phyloP scores from a whole-genome alignment of 2,113 vertebrate species.

The Paramormyrops kingsleyae region DNA sequence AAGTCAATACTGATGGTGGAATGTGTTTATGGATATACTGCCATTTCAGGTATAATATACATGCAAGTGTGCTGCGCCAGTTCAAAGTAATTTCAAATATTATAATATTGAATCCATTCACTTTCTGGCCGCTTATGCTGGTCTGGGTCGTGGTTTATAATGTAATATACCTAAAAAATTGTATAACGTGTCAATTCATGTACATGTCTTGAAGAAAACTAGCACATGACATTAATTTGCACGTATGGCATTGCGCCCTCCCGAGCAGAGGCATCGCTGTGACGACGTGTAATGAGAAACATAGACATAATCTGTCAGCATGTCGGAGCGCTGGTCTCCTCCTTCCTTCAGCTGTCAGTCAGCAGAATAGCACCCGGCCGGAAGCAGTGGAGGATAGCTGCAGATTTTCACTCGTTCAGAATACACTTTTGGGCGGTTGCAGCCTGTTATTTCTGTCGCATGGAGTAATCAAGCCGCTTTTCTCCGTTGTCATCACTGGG shows the following conservation, averaged over 20 bases:
- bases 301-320: constrained; percentile 10
- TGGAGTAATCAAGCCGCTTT: not conserved
- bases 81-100: not conserved
- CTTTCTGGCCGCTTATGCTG: not conserved
- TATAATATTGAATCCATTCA: not conserved
- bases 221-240: not conserved
- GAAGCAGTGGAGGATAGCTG: constrained; percentile 8
- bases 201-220: not conserved
- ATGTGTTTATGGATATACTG: not conserved
- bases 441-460: not conserved
- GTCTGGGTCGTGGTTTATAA: not conserved
- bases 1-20: not conserved
- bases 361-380: constrained; percentile 20
- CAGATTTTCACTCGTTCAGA: constrained; percentile 9
- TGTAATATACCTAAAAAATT: not conserved
- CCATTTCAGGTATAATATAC: not conserved
- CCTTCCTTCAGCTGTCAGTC: constrained; percentile 18
- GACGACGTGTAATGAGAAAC: not conserved
- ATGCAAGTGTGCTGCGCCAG: not conserved
- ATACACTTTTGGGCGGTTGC: not conserved
- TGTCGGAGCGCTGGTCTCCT: constrained; percentile 15
- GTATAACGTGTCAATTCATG: not conserved
- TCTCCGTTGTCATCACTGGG: constrained; percentile 5
- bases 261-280: not conserved
- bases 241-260: constrained; percentile 1